phyloP scores from a whole-genome alignment of 2,797 vertebrate species.

The Sebastiscus tertius region DNA sequence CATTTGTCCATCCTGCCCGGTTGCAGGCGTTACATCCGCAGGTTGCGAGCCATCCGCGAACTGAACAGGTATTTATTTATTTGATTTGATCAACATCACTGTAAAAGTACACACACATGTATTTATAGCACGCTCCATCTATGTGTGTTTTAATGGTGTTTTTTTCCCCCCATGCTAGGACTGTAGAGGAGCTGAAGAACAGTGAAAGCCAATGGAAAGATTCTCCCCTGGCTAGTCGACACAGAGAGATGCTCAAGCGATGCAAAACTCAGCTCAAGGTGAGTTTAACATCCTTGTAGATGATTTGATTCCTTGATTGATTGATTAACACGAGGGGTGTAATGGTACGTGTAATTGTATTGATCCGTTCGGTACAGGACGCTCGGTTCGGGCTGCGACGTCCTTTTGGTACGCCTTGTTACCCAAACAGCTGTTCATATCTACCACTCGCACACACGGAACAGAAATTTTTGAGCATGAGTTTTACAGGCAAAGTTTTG shows the following conservation, averaged over 20 bases:
- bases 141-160: neutral
- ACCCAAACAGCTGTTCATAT: too few relatives aligned
- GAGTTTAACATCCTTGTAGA: constrained; percentile 9
- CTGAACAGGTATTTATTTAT: constrained; percentile 88
- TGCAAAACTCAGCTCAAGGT: constrained; percentile 99
- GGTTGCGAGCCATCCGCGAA: constrained; percentile 95
- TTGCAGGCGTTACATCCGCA: constrained; percentile 97
- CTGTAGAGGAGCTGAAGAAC: constrained; percentile 97
- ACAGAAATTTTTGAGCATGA: accelerated
- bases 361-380: too few relatives aligned
- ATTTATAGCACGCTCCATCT: neutral
- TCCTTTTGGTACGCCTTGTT: too few relatives aligned
- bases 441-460: too few relatives aligned
- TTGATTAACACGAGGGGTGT: neutral
- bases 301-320: neutral
- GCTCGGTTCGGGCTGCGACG: accelerated
- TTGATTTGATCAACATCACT: neutral
- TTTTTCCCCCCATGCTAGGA: constrained; percentile 78
- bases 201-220: constrained; percentile 99
- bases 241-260: constrained; percentile 98
- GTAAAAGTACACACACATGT: neutral
- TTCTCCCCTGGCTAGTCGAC: constrained; percentile 92
- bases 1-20: constrained; percentile 96
- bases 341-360: too few relatives aligned
- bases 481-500: too few relatives aligned